These are phyloP conservation scores for Xylota segnis DNA, from an alignment of 2,888 invertebrate genomes.

Conservation along the genomic window DNA sequence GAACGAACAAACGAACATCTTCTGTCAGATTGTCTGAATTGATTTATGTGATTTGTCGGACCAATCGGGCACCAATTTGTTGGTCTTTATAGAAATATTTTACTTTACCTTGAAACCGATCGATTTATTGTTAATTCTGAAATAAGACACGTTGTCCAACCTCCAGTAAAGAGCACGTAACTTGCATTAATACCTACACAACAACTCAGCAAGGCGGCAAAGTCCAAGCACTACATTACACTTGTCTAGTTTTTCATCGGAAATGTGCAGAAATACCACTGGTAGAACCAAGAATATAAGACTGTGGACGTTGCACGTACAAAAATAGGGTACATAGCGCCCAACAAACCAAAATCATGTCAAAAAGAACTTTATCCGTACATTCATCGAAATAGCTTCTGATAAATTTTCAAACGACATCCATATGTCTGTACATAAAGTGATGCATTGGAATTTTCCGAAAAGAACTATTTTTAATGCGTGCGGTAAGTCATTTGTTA, in stretches of 20 bases:
- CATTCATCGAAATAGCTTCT: slow-evolving; percentile 12
- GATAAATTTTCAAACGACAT: slow-evolving; percentile 2
- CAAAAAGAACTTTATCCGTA: background rate
- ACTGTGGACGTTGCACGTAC: background rate
- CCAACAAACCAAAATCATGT: slow-evolving; percentile 5
- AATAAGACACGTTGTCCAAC: too few relatives aligned
- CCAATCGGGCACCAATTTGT: too few relatives aligned
- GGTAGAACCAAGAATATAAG: background rate
- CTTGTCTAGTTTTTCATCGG: background rate
- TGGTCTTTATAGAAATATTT: too few relatives aligned
- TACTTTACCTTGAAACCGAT: too few relatives aligned
- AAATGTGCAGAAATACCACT: too few relatives aligned
- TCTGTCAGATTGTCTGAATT: too few relatives aligned
- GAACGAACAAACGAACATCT: too few relatives aligned
- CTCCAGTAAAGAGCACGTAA: too few relatives aligned
- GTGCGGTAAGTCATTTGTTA: slow-evolving; percentile 1
- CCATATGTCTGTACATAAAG: background rate
- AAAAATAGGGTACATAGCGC: background rate
- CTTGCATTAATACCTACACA: too few relatives aligned
- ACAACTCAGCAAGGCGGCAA: too few relatives aligned
- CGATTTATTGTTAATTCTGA: too few relatives aligned
- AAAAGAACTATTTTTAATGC: background rate
- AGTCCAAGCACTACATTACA: background rate
- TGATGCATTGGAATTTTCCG: slow-evolving; percentile 32
- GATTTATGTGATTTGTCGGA: too few relatives aligned